phyloP scores from a whole-genome alignment of 2,797 vertebrate genomes.

The Chromobotia macracanthus region DNA sequence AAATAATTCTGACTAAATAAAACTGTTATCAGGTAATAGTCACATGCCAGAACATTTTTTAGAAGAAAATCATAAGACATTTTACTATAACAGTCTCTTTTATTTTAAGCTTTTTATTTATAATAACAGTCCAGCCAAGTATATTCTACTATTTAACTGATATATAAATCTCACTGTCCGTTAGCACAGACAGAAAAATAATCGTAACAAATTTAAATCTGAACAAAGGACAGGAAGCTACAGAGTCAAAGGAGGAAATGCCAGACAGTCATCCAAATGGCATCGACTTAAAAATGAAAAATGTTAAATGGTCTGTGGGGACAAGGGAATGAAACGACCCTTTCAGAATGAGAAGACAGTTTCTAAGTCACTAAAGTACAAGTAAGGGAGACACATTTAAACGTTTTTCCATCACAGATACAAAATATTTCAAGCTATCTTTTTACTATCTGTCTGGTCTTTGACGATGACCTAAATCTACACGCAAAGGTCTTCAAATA shows the following conservation, averaged over 20 bases:
- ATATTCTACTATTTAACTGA: neutral
- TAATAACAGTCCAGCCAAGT: neutral
- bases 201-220: neutral
- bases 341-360: neutral
- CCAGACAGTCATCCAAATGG: slow-evolving; percentile 21
- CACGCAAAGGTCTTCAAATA: neutral
- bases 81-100: too few species aligned
- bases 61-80: neutral
- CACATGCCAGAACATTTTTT: neutral
- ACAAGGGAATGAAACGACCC: slow-evolving; percentile 4
- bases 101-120: too few species aligned
- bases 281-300: slow-evolving; percentile 12
- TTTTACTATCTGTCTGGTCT: neutral
- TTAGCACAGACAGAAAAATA: neutral
- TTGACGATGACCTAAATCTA: neutral
- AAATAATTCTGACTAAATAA: neutral
- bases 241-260: slow-evolving; percentile 26
- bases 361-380: neutral
- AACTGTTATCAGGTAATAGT: neutral
- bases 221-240: slow-evolving; percentile 3
- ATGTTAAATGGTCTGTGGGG: slow-evolving; percentile 36
- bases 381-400: neutral
- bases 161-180: neutral
- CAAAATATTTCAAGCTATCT: neutral
- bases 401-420: neutral